phyloP scores from a whole-genome alignment of 2,888 invertebrate genomes.

The Lithophane ornitopus region DNA sequence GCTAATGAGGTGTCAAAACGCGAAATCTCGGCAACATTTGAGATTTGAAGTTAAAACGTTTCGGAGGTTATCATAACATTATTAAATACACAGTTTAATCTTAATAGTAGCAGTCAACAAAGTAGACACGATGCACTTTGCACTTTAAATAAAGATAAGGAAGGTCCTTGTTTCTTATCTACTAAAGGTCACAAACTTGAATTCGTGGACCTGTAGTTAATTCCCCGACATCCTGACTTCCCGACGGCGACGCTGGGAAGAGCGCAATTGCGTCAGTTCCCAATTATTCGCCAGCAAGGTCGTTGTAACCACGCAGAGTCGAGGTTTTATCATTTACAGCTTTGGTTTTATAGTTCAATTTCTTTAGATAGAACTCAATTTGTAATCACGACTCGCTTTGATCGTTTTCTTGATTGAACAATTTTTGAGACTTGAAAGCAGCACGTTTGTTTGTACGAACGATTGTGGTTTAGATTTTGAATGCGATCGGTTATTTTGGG shows the following conservation, averaged over 20 bases:
- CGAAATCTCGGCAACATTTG: constrained; percentile 9
- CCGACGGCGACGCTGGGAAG: constrained; percentile 67
- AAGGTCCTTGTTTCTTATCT: constrained; percentile 35
- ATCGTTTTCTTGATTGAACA: constrained; percentile 62
- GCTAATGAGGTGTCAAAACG: constrained; percentile 23
- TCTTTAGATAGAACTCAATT: constrained; percentile 59
- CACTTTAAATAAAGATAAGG: constrained; percentile 46
- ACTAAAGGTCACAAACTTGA: constrained; percentile 62
- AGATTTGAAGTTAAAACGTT: background rate
- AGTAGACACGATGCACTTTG: constrained; percentile 46
- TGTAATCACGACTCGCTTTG: constrained; percentile 60
- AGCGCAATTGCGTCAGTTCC: constrained; percentile 75
- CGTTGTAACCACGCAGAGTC: constrained; percentile 59
- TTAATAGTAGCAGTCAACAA: constrained; percentile 21
- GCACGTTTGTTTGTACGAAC: constrained; percentile 54
- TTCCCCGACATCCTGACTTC: constrained; percentile 58
- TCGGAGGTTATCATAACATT: constrained; percentile 1
- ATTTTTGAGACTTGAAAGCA: constrained; percentile 55
- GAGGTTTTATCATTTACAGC: constrained; percentile 52
- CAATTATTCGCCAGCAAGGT: constrained; percentile 79
- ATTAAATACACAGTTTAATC: constrained; percentile 17
- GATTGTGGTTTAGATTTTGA: constrained; percentile 41
- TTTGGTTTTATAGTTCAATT: constrained; percentile 62
- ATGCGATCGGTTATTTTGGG: constrained; percentile 49
- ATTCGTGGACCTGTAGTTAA: constrained; percentile 57